Evolutionary conservation across 2,113 vertebrate genomes (phyloP).

Genomic region (Gorsachius goisagi): DNA sequence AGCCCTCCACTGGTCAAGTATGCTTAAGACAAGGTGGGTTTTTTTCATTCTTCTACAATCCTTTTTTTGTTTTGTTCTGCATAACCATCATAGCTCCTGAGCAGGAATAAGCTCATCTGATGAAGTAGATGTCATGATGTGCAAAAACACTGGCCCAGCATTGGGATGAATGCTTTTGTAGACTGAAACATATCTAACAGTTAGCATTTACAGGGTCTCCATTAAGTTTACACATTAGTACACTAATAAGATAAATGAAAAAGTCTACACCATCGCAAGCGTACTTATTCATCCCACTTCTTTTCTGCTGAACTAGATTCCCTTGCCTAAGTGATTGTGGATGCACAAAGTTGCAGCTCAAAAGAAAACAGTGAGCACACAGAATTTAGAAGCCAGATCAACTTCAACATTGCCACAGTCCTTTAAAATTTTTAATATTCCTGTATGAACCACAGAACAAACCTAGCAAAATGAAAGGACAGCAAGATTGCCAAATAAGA

Average conservation of each 20-base stretch:
- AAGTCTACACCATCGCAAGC: neutral
- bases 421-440: neutral
- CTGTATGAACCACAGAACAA: neutral
- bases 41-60: neutral
- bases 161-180: neutral
- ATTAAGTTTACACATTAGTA: neutral
- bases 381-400: neutral
- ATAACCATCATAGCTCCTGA: neutral
- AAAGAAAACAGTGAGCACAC: neutral
- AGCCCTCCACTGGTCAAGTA: neutral
- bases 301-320: neutral
- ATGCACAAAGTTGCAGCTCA: conserved; percentile 5
- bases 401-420: neutral
- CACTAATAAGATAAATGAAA: neutral
- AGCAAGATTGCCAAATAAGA: neutral
- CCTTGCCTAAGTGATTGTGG: neutral
- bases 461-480: neutral
- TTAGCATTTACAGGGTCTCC: neutral
- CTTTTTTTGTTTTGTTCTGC: too few species aligned
- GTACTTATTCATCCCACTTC: neutral
- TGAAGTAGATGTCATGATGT: neutral
- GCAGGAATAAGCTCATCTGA: neutral
- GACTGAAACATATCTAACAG: neutral
- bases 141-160: neutral
- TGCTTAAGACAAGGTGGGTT: neutral